phyloP scores from a whole-genome alignment of 2,888 invertebrate genomes.

The Thymelicus acteon region DNA sequence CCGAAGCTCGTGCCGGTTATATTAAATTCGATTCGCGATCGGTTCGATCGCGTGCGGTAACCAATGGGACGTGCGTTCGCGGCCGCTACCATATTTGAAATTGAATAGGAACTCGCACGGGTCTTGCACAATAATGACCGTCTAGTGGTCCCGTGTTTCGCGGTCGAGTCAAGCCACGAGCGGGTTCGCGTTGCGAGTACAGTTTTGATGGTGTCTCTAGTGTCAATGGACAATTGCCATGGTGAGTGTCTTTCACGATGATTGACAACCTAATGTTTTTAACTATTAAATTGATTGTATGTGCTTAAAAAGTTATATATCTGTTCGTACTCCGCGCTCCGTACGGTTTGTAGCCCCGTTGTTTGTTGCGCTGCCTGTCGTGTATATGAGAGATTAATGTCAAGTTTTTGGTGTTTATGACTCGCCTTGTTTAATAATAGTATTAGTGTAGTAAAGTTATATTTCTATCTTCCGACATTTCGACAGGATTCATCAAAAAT shows the following conservation, averaged over 20 bases:
- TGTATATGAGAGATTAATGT: too few species aligned
- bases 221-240: constrained; percentile 50
- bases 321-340: too few species aligned
- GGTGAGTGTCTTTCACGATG: constrained; percentile 42
- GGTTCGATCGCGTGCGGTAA: constrained; percentile 63
- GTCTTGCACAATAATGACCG: constrained; percentile 77
- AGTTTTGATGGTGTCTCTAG: constrained; percentile 47
- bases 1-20: constrained; percentile 26
- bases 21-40: constrained; percentile 57
- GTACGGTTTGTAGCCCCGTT: too few species aligned
- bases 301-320: neutral
- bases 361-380: too few species aligned
- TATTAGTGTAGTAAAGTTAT: too few species aligned
- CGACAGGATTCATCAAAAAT: too few species aligned
- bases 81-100: constrained; percentile 78
- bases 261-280: neutral
- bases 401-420: too few species aligned
- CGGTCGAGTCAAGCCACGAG: constrained; percentile 51
- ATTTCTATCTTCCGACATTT: too few species aligned
- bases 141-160: constrained; percentile 57
- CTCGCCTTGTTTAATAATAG: too few species aligned
- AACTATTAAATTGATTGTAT: constrained; percentile 4
- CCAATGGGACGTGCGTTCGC: constrained; percentile 70
- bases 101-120: constrained; percentile 78
- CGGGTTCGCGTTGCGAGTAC: constrained; percentile 48